phyloP scores from a whole-genome alignment of 2,888 invertebrate genomes.

The Rhagonycha fulva region DNA sequence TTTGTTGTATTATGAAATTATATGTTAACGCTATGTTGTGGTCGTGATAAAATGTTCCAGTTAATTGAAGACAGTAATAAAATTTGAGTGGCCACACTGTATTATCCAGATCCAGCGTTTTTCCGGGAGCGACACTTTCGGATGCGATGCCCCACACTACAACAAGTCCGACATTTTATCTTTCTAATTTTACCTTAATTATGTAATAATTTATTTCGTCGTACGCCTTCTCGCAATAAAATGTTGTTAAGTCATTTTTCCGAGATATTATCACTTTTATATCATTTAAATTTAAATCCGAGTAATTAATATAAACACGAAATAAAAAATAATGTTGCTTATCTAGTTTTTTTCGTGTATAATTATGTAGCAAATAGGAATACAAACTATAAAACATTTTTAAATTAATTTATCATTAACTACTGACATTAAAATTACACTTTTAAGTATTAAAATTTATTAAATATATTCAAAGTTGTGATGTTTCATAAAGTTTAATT shows the following conservation, averaged over 20 bases:
- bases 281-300: background rate
- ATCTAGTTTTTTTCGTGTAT: background rate
- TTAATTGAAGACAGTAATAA: background rate
- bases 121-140: background rate
- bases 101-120: no score
- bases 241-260: background rate
- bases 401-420: background rate
- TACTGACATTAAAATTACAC: background rate
- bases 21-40: background rate
- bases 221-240: background rate
- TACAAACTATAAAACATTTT: background rate
- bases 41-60: background rate
- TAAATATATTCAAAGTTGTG: background rate
- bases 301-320: background rate
- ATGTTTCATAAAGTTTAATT: background rate
- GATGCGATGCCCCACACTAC: background rate
- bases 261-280: background rate
- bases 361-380: background rate
- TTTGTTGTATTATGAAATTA: slow-evolving; percentile 20
- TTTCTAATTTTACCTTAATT: background rate
- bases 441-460: background rate
- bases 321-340: background rate
- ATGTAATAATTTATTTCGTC: background rate
- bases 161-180: background rate
- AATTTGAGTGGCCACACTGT: background rate